Percentiles rank a stretch among this genome's conserved stretches.
Conservation (phyloP, 2,888 invertebrate species). For the Lithophane leautieri region DNA sequence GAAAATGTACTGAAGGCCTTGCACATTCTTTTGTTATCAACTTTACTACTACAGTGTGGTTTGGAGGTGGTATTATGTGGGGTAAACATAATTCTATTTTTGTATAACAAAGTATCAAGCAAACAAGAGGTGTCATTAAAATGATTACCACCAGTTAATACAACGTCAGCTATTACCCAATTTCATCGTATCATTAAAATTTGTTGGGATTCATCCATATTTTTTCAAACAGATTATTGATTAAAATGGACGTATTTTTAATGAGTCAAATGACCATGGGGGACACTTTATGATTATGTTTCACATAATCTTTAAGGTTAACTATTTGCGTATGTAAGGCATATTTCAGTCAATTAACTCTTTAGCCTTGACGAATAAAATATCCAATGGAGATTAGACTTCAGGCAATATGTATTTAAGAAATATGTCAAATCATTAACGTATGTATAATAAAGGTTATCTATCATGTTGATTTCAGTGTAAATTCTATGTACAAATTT, state of each 20-base stretch:
- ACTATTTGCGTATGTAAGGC: slow-evolving; percentile 17
- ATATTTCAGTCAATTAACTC: slow-evolving; percentile 28
- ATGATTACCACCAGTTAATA: slow-evolving; percentile 10
- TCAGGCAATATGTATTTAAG: slow-evolving; percentile 43
- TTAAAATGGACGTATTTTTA: slow-evolving; percentile 13
- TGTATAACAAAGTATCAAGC: slow-evolving; percentile 10
- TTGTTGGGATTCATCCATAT: slow-evolving; percentile 22
- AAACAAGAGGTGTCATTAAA: slow-evolving; percentile 25
- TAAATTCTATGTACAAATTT: slow-evolving; percentile 65
- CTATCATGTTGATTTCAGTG: slow-evolving; percentile 61
- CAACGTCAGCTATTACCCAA: slow-evolving; percentile 26
- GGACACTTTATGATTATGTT: slow-evolving; percentile 19
- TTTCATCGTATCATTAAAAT: slow-evolving; percentile 8
- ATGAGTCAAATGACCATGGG: slow-evolving; percentile 17
- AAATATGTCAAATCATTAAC: slow-evolving; percentile 50
- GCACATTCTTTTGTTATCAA: slow-evolving; percentile 57
- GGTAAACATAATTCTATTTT: slow-evolving; percentile 42
- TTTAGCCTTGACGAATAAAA: slow-evolving; percentile 36
- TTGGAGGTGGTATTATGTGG: slow-evolving; percentile 33
- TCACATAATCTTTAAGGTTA: slow-evolving; percentile 23
- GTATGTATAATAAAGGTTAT: slow-evolving; percentile 59
- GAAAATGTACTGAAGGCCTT: slow-evolving; percentile 44
- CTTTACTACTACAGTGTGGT: slow-evolving; percentile 25
- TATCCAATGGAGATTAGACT: slow-evolving; percentile 22
- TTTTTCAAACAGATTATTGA: background rate